Evolutionary conservation across 2,797 vertebrate species (phyloP), one percentile per base, ranked within the genome.

Genomic region (Bothrops alternatus): DNA sequence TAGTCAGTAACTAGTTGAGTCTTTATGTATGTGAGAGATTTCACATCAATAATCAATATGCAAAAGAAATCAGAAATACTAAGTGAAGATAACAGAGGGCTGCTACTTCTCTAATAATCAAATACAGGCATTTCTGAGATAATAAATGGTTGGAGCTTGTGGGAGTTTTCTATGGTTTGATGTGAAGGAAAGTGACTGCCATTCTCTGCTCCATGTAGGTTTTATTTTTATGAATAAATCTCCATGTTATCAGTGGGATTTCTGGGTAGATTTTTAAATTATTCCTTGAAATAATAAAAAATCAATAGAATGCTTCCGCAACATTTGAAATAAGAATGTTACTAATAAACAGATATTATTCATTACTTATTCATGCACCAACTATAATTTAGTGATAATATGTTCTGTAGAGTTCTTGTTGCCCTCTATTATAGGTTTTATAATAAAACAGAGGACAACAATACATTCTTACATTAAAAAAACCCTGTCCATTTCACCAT

Each of bases 61-160:
- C n/a, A 56, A 92, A 92, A 85, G 47, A 92, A 89, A 89, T 55
- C 57, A 37, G n/a, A 60, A 90, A 57, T 14, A 16, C 89, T 4
- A 90, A 88, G 37, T 3, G 88, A 42, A 61, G 65, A 73, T 85
- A 65, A 86, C 55, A n/a, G 26, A 0, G 0, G 47, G 58, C 60
- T 92, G 63, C 32, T 82, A 60, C 37, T 89, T 69, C 42, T 53
- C 57, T 53, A 86, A 90, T 89, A 87, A 37, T 57, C 69, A 92
- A 92, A 89, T 91, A 94, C 92, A 92, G 55, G 14, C 57, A 69
- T 88, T 86, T 93, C 86, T 82, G 90, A 87, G 87, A 92, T 69
- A 90, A 2, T 78, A 60, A 92, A 56, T 90, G 20, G 60, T 14
- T 87, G 18, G 58, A 60, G 57, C 26, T 14, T 60, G 3, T 18